Evolutionary conservation across 1,140 invertebrate genomes (phyloP), one percentile per base, ranked within the genome.

Genomic region (Pseudomyrmex cubaensis): DNA sequence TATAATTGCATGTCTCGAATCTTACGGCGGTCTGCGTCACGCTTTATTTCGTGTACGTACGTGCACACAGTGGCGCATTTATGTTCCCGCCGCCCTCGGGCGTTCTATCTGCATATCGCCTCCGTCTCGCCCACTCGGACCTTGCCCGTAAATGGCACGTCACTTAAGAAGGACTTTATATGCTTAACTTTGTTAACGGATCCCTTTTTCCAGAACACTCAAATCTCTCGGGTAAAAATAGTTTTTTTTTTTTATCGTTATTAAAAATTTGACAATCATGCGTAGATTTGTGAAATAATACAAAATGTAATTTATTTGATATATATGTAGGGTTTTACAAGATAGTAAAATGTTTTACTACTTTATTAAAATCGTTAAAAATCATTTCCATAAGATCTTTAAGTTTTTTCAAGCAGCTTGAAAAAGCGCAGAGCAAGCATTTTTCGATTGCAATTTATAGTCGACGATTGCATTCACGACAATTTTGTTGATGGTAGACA

Each of bases 1-100:
- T 20, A 44, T 67, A 69, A 66, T 57, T 46, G 7, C 17, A 48
- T 64, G 56, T 48, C n/a, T 61, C 17, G 70, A 59, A 44, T 72
- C 67, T 72, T 22, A n/a, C 67, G 67, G 67, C 15, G n/a, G 13
- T 20, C 7, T n/a, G n/a, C 46, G 25, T 52, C 17, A 62, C 35
- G 59, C 54, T 67, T 67, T 50, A 67, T 50, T 67, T 67, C 17
- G 25, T 13, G 17, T 67, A 67, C 12, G 17, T 67, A 67, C 17
- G 17, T 66, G 64, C 64, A 13, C 44, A 50, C 44, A 66, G 44
- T 48, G 44, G 46, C 46, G 12, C 46, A 22, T 67, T 64, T 48
- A 50, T 50, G 17, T 67, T 50, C 22, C 46, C 13, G 15, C 35
- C 35, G 22, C 8, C 63, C n/a, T 9, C 25, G 9, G 25, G 35